A percentile compares a stretch with the other conserved stretches of the same genome.
phyloP scores from a whole-genome alignment of 2,888 invertebrate species.

The Lathronympha strigana region DNA sequence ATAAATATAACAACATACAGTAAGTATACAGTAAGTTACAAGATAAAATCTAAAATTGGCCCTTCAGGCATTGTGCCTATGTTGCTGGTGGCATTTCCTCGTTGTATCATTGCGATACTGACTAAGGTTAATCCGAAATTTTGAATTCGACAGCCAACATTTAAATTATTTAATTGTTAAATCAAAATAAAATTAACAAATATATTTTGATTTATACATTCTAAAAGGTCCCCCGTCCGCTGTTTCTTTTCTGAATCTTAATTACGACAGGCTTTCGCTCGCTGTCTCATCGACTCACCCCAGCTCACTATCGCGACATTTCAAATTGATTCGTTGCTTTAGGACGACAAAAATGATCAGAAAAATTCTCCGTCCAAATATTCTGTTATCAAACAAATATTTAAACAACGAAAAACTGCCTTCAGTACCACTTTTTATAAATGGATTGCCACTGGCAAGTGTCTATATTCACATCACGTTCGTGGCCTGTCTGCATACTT shows the following conservation, averaged over 20 bases:
- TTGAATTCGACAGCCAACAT: no score
- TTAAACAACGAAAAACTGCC: slow-evolving; percentile 33
- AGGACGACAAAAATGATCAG: slow-evolving; percentile 19
- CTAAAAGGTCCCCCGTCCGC: background rate
- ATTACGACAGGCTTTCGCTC: slow-evolving; percentile 27
- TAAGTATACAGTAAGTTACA: no score
- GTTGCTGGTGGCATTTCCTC: no score
- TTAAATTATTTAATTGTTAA: background rate
- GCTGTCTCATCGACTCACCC: slow-evolving; percentile 13
- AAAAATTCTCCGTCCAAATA: slow-evolving; percentile 17
- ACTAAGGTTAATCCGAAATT: no score
- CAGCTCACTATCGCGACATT: slow-evolving; percentile 6
- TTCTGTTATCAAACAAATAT: slow-evolving; percentile 36
- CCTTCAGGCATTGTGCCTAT: no score
- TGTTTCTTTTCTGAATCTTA: slow-evolving; percentile 29
- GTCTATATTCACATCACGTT: slow-evolving; percentile 56
- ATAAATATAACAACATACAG: no score
- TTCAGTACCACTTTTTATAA: slow-evolving; percentile 42
- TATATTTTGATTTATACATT: slow-evolving; percentile 5
- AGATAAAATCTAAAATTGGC: no score
- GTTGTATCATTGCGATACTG: no score
- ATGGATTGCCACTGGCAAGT: slow-evolving; percentile 40
- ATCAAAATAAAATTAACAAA: background rate
- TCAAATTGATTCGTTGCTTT: slow-evolving; percentile 22
- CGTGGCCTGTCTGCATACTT: slow-evolving; percentile 53